A percentile compares a stretch with the other conserved stretches of the same genome.
Evolutionary conservation across 2,888 invertebrate genomes (phyloP).

Genomic region (Xestia sexstrigata): DNA sequence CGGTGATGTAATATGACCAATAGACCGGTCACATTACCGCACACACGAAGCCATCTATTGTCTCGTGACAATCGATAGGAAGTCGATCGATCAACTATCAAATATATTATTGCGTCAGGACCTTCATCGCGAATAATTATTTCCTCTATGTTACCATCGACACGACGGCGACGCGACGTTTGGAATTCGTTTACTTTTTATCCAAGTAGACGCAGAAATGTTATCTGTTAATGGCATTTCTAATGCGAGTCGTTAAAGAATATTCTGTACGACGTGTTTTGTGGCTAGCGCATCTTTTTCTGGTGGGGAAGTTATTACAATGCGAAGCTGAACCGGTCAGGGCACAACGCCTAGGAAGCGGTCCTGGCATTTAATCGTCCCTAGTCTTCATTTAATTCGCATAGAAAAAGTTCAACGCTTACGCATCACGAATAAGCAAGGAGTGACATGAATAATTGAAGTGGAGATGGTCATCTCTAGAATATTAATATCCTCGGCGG

Average conservation of each 20-base stretch:
- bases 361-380: slow-evolving; percentile 76
- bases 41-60: slow-evolving; percentile 74
- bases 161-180: slow-evolving; percentile 34
- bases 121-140: slow-evolving; percentile 59
- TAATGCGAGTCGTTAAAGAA: slow-evolving; percentile 72
- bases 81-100: slow-evolving; percentile 66
- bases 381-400: slow-evolving; percentile 72
- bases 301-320: slow-evolving; percentile 79
- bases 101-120: slow-evolving; percentile 61
- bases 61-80: slow-evolving; percentile 70
- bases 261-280: slow-evolving; percentile 70
- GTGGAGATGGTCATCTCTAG: slow-evolving; percentile 71
- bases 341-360: slow-evolving; percentile 76
- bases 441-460: slow-evolving; percentile 80
- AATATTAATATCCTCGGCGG: slow-evolving; percentile 72
- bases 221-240: slow-evolving; percentile 67
- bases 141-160: slow-evolving; percentile 53
- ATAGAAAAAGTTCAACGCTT: slow-evolving; percentile 75
- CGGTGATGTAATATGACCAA: slow-evolving; percentile 86
- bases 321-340: slow-evolving; percentile 79
- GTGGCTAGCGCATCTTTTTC: slow-evolving; percentile 78
- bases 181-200: slow-evolving; percentile 66
- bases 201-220: slow-evolving; percentile 52
- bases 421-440: slow-evolving; percentile 74
- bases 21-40: slow-evolving; percentile 78